phyloP scores from a whole-genome alignment of 2,797 vertebrate genomes.

The Sparidentex hasta region DNA sequence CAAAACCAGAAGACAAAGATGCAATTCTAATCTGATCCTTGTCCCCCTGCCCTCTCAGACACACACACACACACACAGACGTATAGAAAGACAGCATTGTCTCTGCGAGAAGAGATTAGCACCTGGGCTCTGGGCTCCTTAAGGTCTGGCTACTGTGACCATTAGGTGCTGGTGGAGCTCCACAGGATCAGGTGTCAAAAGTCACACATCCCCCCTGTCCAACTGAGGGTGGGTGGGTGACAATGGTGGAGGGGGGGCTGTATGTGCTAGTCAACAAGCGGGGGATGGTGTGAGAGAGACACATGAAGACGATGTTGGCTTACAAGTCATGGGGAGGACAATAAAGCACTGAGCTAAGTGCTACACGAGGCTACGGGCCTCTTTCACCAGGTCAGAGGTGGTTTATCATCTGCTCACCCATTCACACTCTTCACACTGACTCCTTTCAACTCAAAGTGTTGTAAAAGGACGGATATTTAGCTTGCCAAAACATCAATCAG shows the following conservation, averaged over 20 bases:
- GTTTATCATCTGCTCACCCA: conserved; percentile 49
- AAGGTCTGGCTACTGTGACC: conserved; percentile 56
- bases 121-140: conserved; percentile 64
- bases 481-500: conserved; percentile 61
- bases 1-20: neutral
- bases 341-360: conserved; percentile 45
- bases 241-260: conserved; percentile 4
- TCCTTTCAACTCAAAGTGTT: conserved; percentile 49
- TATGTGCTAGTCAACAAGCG: conserved; percentile 27
- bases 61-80: too few species aligned
- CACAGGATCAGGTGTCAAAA: conserved; percentile 59
- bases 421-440: conserved; percentile 10
- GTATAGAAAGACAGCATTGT: conserved; percentile 53
- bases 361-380: conserved; percentile 43
- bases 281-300: conserved; percentile 40
- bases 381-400: conserved; percentile 63
- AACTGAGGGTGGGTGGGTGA: conserved; percentile 16
- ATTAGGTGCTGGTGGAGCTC: conserved; percentile 45
- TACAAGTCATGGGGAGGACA: conserved; percentile 55
- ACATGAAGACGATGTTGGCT: conserved; percentile 35
- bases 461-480: conserved; percentile 17
- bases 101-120: conserved; percentile 67
- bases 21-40: neutral
- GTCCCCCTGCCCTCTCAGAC: neutral
- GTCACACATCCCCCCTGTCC: conserved; percentile 54